Conservation (phyloP, 1,140 invertebrate genomes). For the Drosophila ficusphila region DNA sequence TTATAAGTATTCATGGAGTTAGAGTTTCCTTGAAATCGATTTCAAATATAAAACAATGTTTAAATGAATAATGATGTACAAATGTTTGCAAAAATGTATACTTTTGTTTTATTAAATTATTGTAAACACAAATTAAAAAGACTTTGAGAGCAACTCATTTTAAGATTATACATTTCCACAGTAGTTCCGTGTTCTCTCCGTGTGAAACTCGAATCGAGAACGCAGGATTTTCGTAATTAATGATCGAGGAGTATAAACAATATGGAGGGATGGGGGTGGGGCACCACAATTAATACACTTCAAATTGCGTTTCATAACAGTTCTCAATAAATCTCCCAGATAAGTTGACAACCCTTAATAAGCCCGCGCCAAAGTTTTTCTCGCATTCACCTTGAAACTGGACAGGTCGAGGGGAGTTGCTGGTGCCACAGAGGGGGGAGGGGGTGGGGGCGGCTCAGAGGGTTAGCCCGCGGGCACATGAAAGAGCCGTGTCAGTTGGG, state of each 20-base stretch:
- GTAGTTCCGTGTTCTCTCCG: neutral
- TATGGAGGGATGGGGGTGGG: conserved; percentile 16
- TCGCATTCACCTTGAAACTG: conserved; percentile 57
- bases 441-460: conserved; percentile 7
- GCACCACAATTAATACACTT: conserved; percentile 76
- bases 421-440: neutral
- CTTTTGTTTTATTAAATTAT: no score
- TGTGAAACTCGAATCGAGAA: neutral
- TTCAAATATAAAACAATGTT: no score
- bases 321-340: conserved; percentile 78
- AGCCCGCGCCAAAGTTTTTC: conserved; percentile 56
- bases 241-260: conserved; percentile 40
- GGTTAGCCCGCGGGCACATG: conserved; percentile 51
- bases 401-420: neutral
- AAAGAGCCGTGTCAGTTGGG: conserved; percentile 62
- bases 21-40: no score
- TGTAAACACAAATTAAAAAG: no score
- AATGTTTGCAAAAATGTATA: no score
- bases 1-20: no score
- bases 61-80: no score
- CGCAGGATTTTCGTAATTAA: conserved; percentile 65
- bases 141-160: no score
- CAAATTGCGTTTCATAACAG: conserved; percentile 74
- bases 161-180: no score
- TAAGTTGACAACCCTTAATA: conserved; percentile 75